Evolutionary conservation across 2,113 vertebrate species (phyloP).

Genomic region (Nanorana parkeri): DNA sequence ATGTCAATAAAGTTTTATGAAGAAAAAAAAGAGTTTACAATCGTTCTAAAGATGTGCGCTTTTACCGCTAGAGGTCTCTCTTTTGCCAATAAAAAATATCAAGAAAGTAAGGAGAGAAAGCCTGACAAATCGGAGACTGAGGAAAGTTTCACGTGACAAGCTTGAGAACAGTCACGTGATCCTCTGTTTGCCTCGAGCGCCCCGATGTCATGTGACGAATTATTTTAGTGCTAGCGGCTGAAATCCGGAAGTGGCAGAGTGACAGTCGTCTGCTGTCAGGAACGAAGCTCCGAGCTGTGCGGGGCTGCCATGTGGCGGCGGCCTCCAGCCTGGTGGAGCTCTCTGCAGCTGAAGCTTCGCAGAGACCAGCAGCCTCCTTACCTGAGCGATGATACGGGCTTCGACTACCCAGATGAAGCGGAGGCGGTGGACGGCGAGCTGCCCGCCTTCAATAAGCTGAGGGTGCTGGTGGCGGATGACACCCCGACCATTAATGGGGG

Average conservation of each 20-base stretch:
- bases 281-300: not conserved
- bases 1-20: conserved; percentile 36
- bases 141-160: too few relatives aligned
- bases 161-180: conserved; percentile 11
- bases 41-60: not conserved
- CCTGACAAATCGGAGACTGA: too few relatives aligned
- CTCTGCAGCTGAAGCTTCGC: conserved; percentile 78
- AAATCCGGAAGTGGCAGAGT: conserved; percentile 27
- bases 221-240: not conserved
- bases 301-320: conserved; percentile 77
- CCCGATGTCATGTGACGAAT: conserved; percentile 22
- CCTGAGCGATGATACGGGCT: conserved; percentile 84
- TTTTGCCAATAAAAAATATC: too few relatives aligned
- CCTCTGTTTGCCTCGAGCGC: conserved; percentile 2
- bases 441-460: conserved; percentile 85
- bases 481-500: conserved; percentile 73
- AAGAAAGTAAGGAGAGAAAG: too few relatives aligned
- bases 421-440: conserved; percentile 78
- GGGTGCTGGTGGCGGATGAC: conserved; percentile 87
- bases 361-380: conserved; percentile 67
- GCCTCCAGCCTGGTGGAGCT: conserved; percentile 75
- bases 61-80: conserved; percentile 2
- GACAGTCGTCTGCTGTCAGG: not conserved
- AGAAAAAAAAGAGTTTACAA: not conserved
- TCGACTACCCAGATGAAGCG: conserved; percentile 87